Evolutionary conservation across 2,113 vertebrate genomes (phyloP).

Genomic region (Saimiri boliviensis): DNA sequence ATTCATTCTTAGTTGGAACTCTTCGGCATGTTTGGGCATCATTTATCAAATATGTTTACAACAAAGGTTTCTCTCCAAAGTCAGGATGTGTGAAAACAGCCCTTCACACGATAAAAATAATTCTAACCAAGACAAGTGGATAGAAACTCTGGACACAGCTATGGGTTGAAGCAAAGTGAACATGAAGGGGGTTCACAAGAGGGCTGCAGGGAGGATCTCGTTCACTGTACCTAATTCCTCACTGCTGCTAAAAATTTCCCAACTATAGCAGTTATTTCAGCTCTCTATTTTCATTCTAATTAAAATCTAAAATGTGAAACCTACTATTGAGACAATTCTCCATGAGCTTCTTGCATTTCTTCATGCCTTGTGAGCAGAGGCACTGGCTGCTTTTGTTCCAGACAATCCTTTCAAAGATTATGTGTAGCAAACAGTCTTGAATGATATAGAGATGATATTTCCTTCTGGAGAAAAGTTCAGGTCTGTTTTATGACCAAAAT

Average conservation of each 20-base stretch:
- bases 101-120: conserved; percentile 37
- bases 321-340: neutral
- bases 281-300: neutral
- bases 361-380: neutral
- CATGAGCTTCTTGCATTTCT: neutral
- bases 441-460: neutral
- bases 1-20: conserved; percentile 48
- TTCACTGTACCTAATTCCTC: accelerated
- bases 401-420: neutral
- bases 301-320: neutral
- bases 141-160: neutral
- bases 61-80: conserved; percentile 59
- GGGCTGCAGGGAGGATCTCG: neutral
- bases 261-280: neutral
- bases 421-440: neutral
- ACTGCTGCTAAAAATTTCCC: neutral
- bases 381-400: neutral
- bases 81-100: conserved; percentile 33
- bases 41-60: conserved; percentile 68
- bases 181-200: accelerated
- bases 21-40: neutral
- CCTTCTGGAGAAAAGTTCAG: neutral
- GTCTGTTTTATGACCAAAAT: neutral
- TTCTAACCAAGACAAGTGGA: conserved; percentile 3
- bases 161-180: neutral